phyloP scores from a whole-genome alignment of 2,888 invertebrate genomes.

The Ormyrus labotus region DNA sequence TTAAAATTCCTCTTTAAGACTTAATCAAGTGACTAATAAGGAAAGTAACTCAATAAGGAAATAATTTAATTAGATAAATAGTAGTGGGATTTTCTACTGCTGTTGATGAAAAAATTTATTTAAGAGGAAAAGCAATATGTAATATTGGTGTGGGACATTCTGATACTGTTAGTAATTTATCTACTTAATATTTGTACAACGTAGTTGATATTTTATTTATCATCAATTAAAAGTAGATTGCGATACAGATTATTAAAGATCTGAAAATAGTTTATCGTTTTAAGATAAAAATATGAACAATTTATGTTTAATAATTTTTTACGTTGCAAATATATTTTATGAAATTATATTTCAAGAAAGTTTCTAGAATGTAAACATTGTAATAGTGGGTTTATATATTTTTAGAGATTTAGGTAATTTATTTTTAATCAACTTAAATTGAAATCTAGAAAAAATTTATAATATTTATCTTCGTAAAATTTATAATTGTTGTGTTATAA shows the following conservation, averaged over 20 bases:
- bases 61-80: not conserved
- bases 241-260: constrained; percentile 10
- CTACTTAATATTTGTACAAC: constrained; percentile 29
- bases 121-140: not conserved
- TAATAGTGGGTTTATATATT: constrained; percentile 82
- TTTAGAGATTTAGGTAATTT: constrained; percentile 7
- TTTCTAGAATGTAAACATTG: constrained; percentile 16
- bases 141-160: constrained; percentile 7
- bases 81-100: not conserved
- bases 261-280: constrained; percentile 21
- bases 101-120: not conserved
- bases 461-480: no score
- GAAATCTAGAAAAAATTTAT: no score
- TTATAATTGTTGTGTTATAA: no score
- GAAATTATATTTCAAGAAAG: constrained; percentile 41
- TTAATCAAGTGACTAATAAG: constrained; percentile 8
- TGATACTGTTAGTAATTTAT: constrained; percentile 6
- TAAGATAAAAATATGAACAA: constrained; percentile 1
- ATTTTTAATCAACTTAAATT: constrained; percentile 1
- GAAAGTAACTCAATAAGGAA: not conserved
- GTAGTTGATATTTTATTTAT: constrained; percentile 18
- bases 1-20: constrained; percentile 33
- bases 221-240: not conserved
- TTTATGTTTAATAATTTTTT: not conserved
- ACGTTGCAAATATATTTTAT: not conserved